A percentile compares a stretch with the other conserved stretches of the same genome.
These are phyloP conservation scores for Papilio demoleus DNA, from an alignment of 2,888 invertebrate species.

Conservation along the genomic window DNA sequence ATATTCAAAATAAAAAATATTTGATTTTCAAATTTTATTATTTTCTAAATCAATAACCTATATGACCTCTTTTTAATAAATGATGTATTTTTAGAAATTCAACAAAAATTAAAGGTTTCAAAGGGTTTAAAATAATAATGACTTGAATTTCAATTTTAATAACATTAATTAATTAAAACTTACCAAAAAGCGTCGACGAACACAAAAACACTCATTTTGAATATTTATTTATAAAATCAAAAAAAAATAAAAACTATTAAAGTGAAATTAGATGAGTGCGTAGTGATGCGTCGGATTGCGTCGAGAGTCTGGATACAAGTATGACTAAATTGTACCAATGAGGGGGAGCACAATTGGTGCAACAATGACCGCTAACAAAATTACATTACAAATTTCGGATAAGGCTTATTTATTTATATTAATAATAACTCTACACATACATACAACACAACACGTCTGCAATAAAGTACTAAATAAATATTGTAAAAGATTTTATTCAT, in stretches of 20 bases:
- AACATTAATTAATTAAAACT: conserved; percentile 50
- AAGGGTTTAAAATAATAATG: neutral
- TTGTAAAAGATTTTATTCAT: too few species aligned
- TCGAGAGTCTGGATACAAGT: conserved; percentile 61
- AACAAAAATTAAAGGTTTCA: neutral
- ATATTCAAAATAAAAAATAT: too few species aligned
- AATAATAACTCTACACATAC: neutral
- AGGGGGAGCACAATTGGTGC: conserved; percentile 70
- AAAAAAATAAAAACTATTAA: conserved; percentile 20
- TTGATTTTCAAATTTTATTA: too few species aligned
- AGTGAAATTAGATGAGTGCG: conserved; percentile 40
- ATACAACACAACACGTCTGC: too few species aligned
- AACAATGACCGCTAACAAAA: conserved; percentile 58
- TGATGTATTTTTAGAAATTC: neutral
- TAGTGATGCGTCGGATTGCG: conserved; percentile 59
- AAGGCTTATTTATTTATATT: conserved; percentile 21
- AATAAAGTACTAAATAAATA: too few species aligned
- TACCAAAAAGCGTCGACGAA: conserved; percentile 67
- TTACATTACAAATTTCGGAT: conserved; percentile 46
- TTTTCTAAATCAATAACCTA: too few species aligned
- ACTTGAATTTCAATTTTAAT: neutral
- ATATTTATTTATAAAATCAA: conserved; percentile 30
- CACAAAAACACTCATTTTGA: conserved; percentile 61
- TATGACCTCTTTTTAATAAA: too few species aligned
- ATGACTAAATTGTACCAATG: conserved; percentile 58